Base-by-base conservation (phyloP, 1,140 invertebrate species). In the Eurosta solidaginis region DNA sequence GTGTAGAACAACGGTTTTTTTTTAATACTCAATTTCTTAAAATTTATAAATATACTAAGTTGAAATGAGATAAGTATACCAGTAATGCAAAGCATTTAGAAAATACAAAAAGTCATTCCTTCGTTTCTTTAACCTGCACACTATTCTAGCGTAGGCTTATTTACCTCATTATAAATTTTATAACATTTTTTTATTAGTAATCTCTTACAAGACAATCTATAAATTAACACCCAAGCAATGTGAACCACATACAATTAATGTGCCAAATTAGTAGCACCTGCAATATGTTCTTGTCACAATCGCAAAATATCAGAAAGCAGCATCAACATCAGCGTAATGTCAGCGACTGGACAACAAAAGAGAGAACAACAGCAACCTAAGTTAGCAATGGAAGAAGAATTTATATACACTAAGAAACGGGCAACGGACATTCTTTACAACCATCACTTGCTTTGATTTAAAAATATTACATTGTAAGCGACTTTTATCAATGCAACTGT, bases 391-490 rank as follows among this genome's bases (percentile, higher is more conserved):
- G 45, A 47, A 12, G n/a, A 47, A n/a, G 45, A 12, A 47, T n/a
- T 47, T n/a, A 47, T 47, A n/a, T 47, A n/a, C 12, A n/a, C n/a
- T n/a, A n/a, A n/a, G n/a, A n/a, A n/a, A n/a, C n/a, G n/a, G n/a
- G n/a, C n/a, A n/a, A n/a, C n/a, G n/a, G n/a, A n/a, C n/a, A n/a
- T n/a, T n/a, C n/a, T n/a, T n/a, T n/a, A n/a, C n/a, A n/a, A n/a
- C n/a, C n/a, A n/a, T n/a, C n/a, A n/a, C n/a, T n/a, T n/a, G n/a
- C n/a, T n/a, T n/a, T n/a, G n/a, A n/a, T n/a, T n/a, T n/a, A n/a
- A n/a, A n/a, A n/a, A n/a, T n/a, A 59, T 59, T n/a, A n/a, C n/a
- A 42, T 68, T 68, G 17, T 40, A 68, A 27, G 59, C 59, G n/a
- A 3, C 17, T 36, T 68, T 68, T 68, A 68, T 68, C 59, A 36